These are phyloP conservation scores for Lasioglossum figueresi DNA, from an alignment of 2,888 invertebrate species.

Conservation along the genomic window DNA sequence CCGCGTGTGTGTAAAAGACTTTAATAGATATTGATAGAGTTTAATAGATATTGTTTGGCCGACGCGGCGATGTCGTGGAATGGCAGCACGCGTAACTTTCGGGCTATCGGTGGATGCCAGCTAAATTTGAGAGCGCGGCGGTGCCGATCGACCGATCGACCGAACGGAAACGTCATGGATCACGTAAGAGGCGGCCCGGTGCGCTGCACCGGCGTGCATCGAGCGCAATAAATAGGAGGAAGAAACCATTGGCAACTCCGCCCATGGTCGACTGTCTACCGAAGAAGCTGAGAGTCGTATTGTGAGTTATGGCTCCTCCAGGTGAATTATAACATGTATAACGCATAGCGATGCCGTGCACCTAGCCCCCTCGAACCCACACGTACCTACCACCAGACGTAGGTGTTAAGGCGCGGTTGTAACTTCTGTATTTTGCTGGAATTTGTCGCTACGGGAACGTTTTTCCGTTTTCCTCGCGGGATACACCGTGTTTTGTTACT, in stretches of 20 bases:
- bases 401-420: conserved; percentile 66
- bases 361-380: conserved; percentile 59
- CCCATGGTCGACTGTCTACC: conserved; percentile 78
- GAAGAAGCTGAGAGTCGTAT: conserved; percentile 75
- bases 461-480: background rate
- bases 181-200: conserved; percentile 58
- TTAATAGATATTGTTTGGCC: conserved; percentile 45
- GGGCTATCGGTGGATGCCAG: conserved; percentile 47
- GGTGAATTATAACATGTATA: conserved; percentile 81
- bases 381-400: conserved; percentile 59
- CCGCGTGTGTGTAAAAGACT: conserved; percentile 8
- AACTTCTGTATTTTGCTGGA: conserved; percentile 38
- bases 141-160: conserved; percentile 26
- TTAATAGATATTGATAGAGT: conserved; percentile 17
- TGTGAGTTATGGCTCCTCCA: conserved; percentile 79
- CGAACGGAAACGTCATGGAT: conserved; percentile 40
- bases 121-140: conserved; percentile 47
- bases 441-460: background rate
- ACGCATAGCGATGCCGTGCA: conserved; percentile 75
- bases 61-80: conserved; percentile 20
- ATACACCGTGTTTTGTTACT: background rate
- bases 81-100: conserved; percentile 33
- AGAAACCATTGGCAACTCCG: conserved; percentile 76
- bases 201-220: conserved; percentile 59
- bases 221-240: conserved; percentile 76